These are phyloP conservation scores for Rissa tridactyla DNA, from an alignment of 2,113 vertebrate genomes.

Conservation along the genomic window DNA sequence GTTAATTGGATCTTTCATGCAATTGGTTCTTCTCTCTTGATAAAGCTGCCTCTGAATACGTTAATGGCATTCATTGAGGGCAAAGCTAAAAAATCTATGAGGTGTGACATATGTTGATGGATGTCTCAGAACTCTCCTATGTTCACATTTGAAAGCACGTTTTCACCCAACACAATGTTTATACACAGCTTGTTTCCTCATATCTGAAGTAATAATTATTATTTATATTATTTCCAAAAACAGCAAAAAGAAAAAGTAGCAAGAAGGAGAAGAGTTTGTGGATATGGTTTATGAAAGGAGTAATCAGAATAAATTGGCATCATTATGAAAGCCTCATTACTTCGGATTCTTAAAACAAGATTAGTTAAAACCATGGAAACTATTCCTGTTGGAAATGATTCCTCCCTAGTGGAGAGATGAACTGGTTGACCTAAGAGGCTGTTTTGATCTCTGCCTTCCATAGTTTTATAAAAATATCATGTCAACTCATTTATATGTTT, in stretches of 20 bases:
- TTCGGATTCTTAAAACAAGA: background rate
- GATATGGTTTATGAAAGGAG: background rate
- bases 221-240: background rate
- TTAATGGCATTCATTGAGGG: background rate
- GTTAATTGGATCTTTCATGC: background rate
- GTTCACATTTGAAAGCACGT: background rate
- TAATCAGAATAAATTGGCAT: background rate
- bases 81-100: conserved; percentile 19
- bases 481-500: background rate
- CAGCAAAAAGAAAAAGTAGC: background rate
- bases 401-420: background rate
- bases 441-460: background rate
- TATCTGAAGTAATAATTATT: background rate
- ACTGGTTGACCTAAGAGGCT: background rate
- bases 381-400: background rate
- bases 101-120: conserved; percentile 12
- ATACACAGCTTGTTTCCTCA: background rate
- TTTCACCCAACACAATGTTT: background rate
- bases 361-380: background rate
- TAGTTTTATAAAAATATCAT: background rate
- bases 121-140: background rate
- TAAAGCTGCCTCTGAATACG: background rate
- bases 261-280: background rate
- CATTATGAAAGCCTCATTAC: background rate
- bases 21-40: background rate